Base-by-base conservation (phyloP, 1,140 invertebrate species). In the Diorhabda carinulata region DNA sequence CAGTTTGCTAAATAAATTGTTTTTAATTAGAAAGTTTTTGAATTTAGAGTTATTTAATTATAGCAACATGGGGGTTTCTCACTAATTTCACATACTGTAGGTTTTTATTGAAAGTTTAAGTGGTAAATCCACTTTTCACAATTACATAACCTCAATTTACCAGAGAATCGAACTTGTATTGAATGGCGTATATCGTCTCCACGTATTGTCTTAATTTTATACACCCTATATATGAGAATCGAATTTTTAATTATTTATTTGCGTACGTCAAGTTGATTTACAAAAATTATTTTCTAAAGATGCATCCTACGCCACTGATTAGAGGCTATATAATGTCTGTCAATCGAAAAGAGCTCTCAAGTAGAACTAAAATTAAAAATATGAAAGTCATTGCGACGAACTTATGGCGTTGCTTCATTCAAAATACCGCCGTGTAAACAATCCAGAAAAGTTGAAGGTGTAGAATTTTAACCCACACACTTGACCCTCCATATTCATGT, bases 351-450 rank as follows among this genome's bases (percentile, higher is more conserved):
- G 6, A 52, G n/a, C 6, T 52, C 47, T 52, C 47, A 52, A 52
- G 47, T 52, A 52, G 47, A 52, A 52, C 6, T 52, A 52, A 52
- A 57, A 67, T 40, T 40, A 42, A 43, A 72, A 69, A 61, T 64
- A 9, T 67, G 71, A 72, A 72, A 72, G 71, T 72, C 71, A 72
- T 67, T 60, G 9, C 62, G 63, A 41, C 64, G 65, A 62, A 52
- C 67, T 57, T 47, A 47, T 42, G 62, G 59, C 70, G 63, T 70
- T 61, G 71, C 67, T 69, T 70, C 67, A 67, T 57, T 70, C 71
- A 70, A 72, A 70, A 72, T 64, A 68, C 70, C 72, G 70, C 70
- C 70, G 66, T 60, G 72, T 74, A 74, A 74, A 74, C 72, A 74
- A 74, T 74, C 66, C 72, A 66, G 69, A 66, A 73, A 74, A 68